Conservation (phyloP, 2,888 invertebrate genomes). For the Drosophila glabriapex region DNA sequence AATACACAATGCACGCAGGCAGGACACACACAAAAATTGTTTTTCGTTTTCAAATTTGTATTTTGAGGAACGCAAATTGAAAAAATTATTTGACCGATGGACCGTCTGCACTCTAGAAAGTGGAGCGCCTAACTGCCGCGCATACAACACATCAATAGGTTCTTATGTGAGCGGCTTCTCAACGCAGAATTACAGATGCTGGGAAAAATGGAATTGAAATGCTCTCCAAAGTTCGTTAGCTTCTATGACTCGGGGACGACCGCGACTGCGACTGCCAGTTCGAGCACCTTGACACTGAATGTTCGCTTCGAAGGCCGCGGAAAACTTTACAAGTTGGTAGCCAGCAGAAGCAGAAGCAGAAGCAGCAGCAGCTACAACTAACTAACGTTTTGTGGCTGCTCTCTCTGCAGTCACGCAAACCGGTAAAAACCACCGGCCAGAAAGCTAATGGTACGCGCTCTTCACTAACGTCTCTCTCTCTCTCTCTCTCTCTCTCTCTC, state of each 20-base stretch:
- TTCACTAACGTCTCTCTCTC: slow-evolving; percentile 35
- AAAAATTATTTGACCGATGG: slow-evolving; percentile 50
- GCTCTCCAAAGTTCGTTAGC: slow-evolving; percentile 75
- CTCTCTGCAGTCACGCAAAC: slow-evolving; percentile 59
- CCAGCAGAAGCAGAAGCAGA: slow-evolving; percentile 22
- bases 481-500: slow-evolving; percentile 60
- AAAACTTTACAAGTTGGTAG: slow-evolving; percentile 77
- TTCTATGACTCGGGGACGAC: slow-evolving; percentile 53
- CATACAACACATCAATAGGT: slow-evolving; percentile 67
- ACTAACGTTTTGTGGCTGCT: slow-evolving; percentile 54
- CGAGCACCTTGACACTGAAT: slow-evolving; percentile 80
- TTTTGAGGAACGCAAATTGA: slow-evolving; percentile 9
- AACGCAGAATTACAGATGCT: slow-evolving; percentile 55
- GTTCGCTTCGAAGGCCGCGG: slow-evolving; percentile 74
- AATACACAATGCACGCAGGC: slow-evolving; percentile 43
- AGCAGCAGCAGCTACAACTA: slow-evolving; percentile 36
- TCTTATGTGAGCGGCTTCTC: slow-evolving; percentile 69
- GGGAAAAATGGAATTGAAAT: slow-evolving; percentile 60
- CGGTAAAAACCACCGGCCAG: slow-evolving; percentile 65
- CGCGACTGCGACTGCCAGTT: slow-evolving; percentile 76
- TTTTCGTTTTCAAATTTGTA: slow-evolving; percentile 21
- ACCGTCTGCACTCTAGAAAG: slow-evolving; percentile 76
- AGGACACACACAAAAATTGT: slow-evolving; percentile 57
- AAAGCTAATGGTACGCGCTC: slow-evolving; percentile 66
- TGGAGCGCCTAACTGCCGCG: slow-evolving; percentile 77